Base-by-base conservation (phyloP, 2,113 vertebrate species). In the Paedocypris sp. region DNA sequence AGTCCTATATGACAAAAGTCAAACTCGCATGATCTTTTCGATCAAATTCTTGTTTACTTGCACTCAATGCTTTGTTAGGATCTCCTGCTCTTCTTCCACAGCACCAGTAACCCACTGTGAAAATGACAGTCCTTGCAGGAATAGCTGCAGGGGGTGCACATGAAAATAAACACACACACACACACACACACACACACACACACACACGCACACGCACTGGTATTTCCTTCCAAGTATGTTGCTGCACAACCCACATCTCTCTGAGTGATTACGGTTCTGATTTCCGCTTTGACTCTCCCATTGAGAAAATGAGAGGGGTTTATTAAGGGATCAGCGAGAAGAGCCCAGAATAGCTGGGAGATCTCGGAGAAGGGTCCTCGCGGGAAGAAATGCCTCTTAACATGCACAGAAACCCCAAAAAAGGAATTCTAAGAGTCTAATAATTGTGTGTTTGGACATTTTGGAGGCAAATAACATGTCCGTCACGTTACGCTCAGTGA, bases 61-160 rank as follows among this genome's bases (percentile, higher is more conserved):
- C 47, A 15, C 38, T 62, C n/a, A n/a, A n/a, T n/a, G n/a, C 38
- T 43, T 15, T 33, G 6, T 20, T 41, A 46, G 31, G 6, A 26
- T 32, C 25, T 36, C 11, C 4, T 41, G 16, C 16, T 31, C 23
- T 48, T 16, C 4, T n/a, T 57, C 9, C 16, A 60, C 10, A 45
- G 7, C 25, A 54, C 60, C 12, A 31, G 31, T 23, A 41, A 49
- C 64, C 60, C 36, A 38, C 60, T 28, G 69, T 50, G 69, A 71
- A 67, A 71, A 67, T 64, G 53, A 67, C 62, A 54, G 60, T 47
- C 19, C 26, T 52, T 41, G 16, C 49, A 43, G 52, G 36, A 41
- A 28, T 15, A 64, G 23, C 60, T 59, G 35, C 54, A 47, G 62
- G 56, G 36, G 32, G 41, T 15, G 13, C 39, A 52, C 46, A 63